These are phyloP conservation scores for Chaetophractus vellerosus DNA, from an alignment of 2,797 vertebrate genomes.

Conservation along the genomic window DNA sequence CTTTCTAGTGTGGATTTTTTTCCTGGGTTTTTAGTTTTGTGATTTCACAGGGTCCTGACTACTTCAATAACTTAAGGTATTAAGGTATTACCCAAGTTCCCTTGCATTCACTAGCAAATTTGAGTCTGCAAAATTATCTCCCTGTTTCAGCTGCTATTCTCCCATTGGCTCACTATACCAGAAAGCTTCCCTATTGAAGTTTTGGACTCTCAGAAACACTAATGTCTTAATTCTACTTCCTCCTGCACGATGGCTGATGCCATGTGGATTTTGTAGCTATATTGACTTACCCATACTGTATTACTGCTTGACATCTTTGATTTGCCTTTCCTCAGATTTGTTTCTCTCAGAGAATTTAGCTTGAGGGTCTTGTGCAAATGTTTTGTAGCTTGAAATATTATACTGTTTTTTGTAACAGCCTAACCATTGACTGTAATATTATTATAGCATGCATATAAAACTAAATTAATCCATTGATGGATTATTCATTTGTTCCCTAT, in stretches of 20 bases:
- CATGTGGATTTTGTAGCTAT: not conserved
- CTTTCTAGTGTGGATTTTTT: not conserved
- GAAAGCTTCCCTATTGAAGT: not conserved
- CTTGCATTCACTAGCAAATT: not conserved
- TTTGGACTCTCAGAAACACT: not conserved
- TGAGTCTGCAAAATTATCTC: not conserved
- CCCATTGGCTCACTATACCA: not conserved
- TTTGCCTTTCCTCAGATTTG: constrained; percentile 42
- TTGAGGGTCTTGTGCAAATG: not conserved
- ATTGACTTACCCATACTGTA: not conserved
- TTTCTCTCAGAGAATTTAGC: constrained; percentile 20
- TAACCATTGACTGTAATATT: not conserved
- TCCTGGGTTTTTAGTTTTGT: not conserved
- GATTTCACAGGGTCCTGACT: not conserved
- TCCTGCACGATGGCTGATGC: not conserved
- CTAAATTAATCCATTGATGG: constrained; percentile 24
- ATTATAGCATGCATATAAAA: constrained; percentile 24
- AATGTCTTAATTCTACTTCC: not conserved
- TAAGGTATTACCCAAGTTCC: not conserved
- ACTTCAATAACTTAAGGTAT: not conserved
- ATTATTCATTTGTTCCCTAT: constrained; percentile 58
- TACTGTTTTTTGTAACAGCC: not conserved
- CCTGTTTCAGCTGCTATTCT: not conserved
- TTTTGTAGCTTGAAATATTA: not conserved
- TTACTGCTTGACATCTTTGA: not conserved